A percentile compares a stretch with the other conserved stretches of the same genome.
Conservation (phyloP, 2,888 invertebrate genomes). For the Polydrusus tereticollis region DNA sequence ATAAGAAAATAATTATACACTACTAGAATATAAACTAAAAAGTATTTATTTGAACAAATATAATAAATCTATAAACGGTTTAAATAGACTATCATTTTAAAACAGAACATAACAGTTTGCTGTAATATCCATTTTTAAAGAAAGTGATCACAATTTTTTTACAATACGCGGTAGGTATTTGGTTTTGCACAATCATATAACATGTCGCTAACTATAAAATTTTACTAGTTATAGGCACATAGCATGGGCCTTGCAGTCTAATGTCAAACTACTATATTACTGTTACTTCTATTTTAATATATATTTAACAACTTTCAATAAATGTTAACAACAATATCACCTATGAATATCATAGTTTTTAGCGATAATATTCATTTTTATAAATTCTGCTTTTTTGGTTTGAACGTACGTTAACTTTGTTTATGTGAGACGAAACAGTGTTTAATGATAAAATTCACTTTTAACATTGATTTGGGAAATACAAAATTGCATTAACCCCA, state of each 20-base stretch:
- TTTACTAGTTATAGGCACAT: slow-evolving; percentile 1
- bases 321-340: slow-evolving; percentile 42
- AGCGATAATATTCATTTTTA: slow-evolving; percentile 23
- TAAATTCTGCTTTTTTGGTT: not conserved
- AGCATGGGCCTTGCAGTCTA: not conserved
- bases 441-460: too few relatives aligned
- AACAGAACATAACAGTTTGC: slow-evolving; percentile 37
- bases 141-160: slow-evolving; percentile 16
- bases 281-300: slow-evolving; percentile 1
- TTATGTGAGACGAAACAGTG: too few relatives aligned
- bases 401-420: not conserved
- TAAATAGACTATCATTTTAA: slow-evolving; percentile 42
- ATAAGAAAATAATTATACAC: not conserved
- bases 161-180: not conserved
- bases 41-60: slow-evolving; percentile 42
- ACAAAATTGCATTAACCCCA: too few relatives aligned
- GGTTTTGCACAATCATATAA: not conserved
- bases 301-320: slow-evolving; percentile 20
- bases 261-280: not conserved
- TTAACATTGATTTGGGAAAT: too few relatives aligned
- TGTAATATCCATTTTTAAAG: slow-evolving; percentile 14
- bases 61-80: slow-evolving; percentile 40
- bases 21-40: slow-evolving; percentile 23
- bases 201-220: not conserved
- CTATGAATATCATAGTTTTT: slow-evolving; percentile 40